phyloP scores from a whole-genome alignment of 2,797 vertebrate species.

The Brachyalestes nurse region DNA sequence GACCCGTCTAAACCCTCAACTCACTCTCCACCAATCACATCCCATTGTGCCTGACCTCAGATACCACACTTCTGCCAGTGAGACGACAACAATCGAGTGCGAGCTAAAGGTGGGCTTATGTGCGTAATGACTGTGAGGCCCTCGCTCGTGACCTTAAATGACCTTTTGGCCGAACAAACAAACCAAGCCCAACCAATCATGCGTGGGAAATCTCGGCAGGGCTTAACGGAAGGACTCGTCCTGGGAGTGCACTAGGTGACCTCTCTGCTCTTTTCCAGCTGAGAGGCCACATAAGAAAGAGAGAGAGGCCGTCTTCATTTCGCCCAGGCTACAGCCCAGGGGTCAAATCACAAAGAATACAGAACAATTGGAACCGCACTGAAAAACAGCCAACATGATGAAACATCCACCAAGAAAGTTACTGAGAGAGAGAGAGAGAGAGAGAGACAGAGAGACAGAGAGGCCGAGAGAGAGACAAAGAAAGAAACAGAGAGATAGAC shows the following conservation, averaged over 20 bases:
- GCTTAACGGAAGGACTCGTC: conserved; percentile 36
- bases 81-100: neutral
- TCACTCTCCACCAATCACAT: conserved; percentile 22
- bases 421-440: conserved; percentile 12
- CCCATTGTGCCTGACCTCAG: conserved; percentile 11
- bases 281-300: conserved; percentile 39
- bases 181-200: conserved; percentile 19
- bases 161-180: conserved; percentile 29
- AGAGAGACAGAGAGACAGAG: conserved; percentile 50
- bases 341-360: conserved; percentile 64
- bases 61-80: neutral
- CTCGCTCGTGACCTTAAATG: conserved; percentile 13
- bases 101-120: conserved; percentile 13
- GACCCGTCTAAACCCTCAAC: neutral
- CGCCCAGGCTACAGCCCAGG: conserved; percentile 64
- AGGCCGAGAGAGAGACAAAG: neutral
- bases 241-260: conserved; percentile 16
- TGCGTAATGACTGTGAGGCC: neutral
- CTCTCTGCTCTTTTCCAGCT: conserved; percentile 20
- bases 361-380: neutral
- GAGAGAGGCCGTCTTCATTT: conserved; percentile 59
- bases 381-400: neutral
- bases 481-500: too few relatives aligned
- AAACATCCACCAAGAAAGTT: conserved; percentile 21
- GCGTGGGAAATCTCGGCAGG: conserved; percentile 15